Evolutionary conservation across 2,888 invertebrate genomes (phyloP).

Genomic region (Epistrophe eligans): DNA sequence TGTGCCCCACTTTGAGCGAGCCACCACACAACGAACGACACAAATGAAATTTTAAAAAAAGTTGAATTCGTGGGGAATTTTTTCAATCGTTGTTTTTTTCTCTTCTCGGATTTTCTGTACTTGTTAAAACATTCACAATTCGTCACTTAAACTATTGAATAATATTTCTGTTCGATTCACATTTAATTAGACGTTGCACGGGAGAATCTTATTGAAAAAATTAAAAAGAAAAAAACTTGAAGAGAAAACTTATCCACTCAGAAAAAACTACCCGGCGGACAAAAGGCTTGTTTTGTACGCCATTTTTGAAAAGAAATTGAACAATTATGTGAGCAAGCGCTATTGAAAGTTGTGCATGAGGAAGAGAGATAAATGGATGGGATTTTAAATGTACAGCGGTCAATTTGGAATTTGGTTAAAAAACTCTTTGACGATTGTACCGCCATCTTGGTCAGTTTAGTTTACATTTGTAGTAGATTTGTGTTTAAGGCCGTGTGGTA

Average conservation of each 20-base stretch:
- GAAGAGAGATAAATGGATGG: constrained; percentile 42
- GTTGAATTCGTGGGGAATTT: constrained; percentile 53
- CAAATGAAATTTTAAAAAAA: constrained; percentile 54
- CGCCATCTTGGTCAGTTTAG: background rate
- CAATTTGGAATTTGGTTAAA: background rate
- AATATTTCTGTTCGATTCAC: constrained; percentile 34
- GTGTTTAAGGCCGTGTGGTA: background rate
- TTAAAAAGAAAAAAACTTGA: constrained; percentile 66
- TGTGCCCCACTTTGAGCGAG: constrained; percentile 73
- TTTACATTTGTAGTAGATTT: constrained; percentile 37
- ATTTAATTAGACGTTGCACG: constrained; percentile 58
- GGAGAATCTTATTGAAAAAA: constrained; percentile 67
- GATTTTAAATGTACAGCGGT: constrained; percentile 46
- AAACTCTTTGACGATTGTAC: constrained; percentile 20
- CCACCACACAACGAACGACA: constrained; percentile 47
- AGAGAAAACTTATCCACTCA: constrained; percentile 69
- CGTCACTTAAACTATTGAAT: constrained; percentile 37
- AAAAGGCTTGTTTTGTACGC: constrained; percentile 87
- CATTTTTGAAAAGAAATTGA: constrained; percentile 85
- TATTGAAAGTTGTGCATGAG: constrained; percentile 51
- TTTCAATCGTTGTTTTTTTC: constrained; percentile 41
- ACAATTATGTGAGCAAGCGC: constrained; percentile 57
- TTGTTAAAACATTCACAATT: constrained; percentile 48
- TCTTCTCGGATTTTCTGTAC: background rate
- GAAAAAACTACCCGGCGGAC: constrained; percentile 84